A percentile compares a stretch with the other conserved stretches of the same genome.
Conservation (phyloP, 2,888 invertebrate genomes). For the Apamea sordens region DNA sequence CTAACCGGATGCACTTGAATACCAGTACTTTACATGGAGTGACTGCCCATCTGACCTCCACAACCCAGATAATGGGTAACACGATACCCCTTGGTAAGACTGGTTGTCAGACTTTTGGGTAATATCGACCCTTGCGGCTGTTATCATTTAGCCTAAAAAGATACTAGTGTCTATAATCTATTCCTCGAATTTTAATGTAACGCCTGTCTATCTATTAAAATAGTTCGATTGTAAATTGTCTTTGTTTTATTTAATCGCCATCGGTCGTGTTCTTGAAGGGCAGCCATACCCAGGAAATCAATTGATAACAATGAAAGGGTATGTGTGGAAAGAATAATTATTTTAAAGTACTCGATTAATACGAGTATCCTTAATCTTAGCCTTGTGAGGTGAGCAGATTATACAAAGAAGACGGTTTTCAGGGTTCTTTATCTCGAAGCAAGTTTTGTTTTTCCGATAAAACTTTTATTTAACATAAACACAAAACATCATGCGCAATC, state of each 20-base stretch:
- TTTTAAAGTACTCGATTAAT: not conserved
- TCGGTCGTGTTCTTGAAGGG: slow-evolving; percentile 39
- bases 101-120: too few relatives aligned
- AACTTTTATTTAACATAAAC: not conserved
- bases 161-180: too few relatives aligned
- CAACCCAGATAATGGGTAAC: too few relatives aligned
- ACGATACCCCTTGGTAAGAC: too few relatives aligned
- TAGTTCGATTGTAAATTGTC: not conserved
- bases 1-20: too few relatives aligned
- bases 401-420: not conserved
- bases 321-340: slow-evolving; percentile 31
- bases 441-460: not conserved
- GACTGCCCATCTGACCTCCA: too few relatives aligned
- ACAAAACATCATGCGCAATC: not conserved
- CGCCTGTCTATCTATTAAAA: not conserved
- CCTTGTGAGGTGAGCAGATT: slow-evolving; percentile 17
- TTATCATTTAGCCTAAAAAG: too few relatives aligned
- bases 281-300: slow-evolving; percentile 47
- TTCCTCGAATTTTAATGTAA: not conserved
- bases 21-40: too few relatives aligned
- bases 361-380: slow-evolving; percentile 36
- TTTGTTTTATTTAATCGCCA: slow-evolving; percentile 30
- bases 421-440: not conserved
- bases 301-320: slow-evolving; percentile 50
- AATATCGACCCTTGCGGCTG: too few relatives aligned